Percentiles rank a stretch among this genome's conserved stretches.
phyloP scores from a whole-genome alignment of 2,888 invertebrate genomes.

The Yponomeuta plumbellus region DNA sequence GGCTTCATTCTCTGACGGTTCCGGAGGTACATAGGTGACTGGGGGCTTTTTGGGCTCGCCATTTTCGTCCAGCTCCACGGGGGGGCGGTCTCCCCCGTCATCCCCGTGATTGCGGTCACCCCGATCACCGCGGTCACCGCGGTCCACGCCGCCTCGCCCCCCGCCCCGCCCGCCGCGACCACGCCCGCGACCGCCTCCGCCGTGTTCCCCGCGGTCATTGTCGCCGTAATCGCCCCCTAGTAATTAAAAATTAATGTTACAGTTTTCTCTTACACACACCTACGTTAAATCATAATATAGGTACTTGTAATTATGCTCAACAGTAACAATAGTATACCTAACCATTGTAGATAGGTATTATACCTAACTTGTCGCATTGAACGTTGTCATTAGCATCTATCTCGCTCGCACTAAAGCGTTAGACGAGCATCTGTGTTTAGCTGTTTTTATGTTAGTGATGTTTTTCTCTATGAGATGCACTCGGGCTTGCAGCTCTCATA shows the following conservation, averaged over 20 bases:
- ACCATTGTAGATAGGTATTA: too few species aligned
- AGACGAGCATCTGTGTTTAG: too few species aligned
- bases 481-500: too few species aligned
- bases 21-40: constrained; percentile 82
- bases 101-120: constrained; percentile 29
- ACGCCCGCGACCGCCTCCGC: constrained; percentile 37
- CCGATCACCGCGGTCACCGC: constrained; percentile 26
- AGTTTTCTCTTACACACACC: too few species aligned
- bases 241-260: neutral
- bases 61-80: constrained; percentile 29
- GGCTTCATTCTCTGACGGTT: constrained; percentile 81
- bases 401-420: too few species aligned
- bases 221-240: constrained; percentile 34
- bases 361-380: too few species aligned
- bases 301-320: too few species aligned
- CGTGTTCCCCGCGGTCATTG: constrained; percentile 42
- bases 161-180: constrained; percentile 33
- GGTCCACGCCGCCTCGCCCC: constrained; percentile 28
- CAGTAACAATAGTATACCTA: too few species aligned
- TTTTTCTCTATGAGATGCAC: too few species aligned
- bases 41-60: constrained; percentile 59
- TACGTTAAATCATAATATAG: too few species aligned
- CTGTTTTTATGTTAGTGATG: too few species aligned
- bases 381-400: too few species aligned
- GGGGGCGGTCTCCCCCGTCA: constrained; percentile 32